phyloP scores from a whole-genome alignment of 2,797 vertebrate genomes.

The Melanotaenia pygmaea region DNA sequence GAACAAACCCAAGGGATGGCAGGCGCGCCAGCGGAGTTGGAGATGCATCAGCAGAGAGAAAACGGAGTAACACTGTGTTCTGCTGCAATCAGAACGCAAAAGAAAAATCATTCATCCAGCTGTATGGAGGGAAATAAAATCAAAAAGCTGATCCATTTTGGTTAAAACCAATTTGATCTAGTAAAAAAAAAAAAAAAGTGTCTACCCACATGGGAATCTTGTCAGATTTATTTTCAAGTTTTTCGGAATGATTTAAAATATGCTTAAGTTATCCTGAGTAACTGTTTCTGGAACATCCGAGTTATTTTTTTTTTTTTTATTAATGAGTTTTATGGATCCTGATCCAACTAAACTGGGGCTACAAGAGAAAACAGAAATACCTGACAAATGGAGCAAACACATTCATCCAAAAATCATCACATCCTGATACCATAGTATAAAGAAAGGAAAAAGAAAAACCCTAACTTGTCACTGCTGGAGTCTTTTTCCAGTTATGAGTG shows the following conservation, averaged over 20 bases:
- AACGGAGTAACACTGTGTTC: conserved; percentile 12
- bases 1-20: conserved; percentile 45
- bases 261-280: conserved; percentile 25
- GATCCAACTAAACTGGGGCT: conserved; percentile 54
- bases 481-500: conserved; percentile 69
- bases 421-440: conserved; percentile 37
- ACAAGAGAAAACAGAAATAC: conserved; percentile 16
- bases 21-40: conserved; percentile 17
- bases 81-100: background rate
- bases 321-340: conserved; percentile 58
- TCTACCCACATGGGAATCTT: background rate
- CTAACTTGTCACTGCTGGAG: conserved; percentile 40
- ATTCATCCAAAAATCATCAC: conserved; percentile 48
- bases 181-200: background rate
- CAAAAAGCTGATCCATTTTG: background rate
- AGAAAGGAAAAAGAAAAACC: conserved; percentile 20
- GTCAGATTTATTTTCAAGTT: background rate
- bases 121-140: background rate
- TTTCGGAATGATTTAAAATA: background rate
- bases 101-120: background rate
- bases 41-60: conserved; percentile 18
- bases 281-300: background rate
- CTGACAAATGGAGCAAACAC: conserved; percentile 52
- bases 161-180: conserved; percentile 9
- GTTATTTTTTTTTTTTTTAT: conserved; percentile 18